These are phyloP conservation scores for Sceloporus undulatus DNA, from an alignment of 2,113 vertebrate species.

Conservation along the genomic window DNA sequence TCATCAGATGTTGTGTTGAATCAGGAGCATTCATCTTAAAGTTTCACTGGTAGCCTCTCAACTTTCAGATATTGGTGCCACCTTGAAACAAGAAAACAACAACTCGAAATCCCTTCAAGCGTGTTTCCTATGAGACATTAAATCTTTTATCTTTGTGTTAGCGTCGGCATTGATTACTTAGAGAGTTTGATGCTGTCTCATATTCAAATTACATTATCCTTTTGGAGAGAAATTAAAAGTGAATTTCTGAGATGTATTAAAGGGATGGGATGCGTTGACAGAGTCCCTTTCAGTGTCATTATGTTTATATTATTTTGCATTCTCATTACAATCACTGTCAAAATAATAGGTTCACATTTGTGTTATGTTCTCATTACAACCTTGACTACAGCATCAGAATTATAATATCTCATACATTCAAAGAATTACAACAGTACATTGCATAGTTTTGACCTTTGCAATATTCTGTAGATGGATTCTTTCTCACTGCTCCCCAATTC, in stretches of 20 bases:
- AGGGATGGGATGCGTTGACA: conserved; percentile 1
- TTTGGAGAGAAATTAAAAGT: conserved; percentile 39
- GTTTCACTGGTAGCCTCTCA: neutral
- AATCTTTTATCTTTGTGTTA: conserved; percentile 10
- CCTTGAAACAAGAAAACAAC: neutral
- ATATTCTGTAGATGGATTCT: conserved; percentile 61
- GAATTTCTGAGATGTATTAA: conserved; percentile 39
- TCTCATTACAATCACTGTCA: conserved; percentile 73
- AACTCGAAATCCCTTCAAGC: neutral
- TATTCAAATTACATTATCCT: conserved; percentile 30
- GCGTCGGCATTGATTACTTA: conserved; percentile 19
- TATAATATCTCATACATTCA: conserved; percentile 71
- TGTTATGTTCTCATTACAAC: conserved; percentile 69
- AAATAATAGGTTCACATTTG: conserved; percentile 72
- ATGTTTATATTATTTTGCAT: conserved; percentile 67
- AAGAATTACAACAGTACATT: conserved; percentile 60
- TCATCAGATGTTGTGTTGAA: neutral
- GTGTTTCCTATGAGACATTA: neutral
- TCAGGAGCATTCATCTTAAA: neutral
- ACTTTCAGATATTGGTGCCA: neutral
- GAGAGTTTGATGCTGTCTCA: conserved; percentile 29
- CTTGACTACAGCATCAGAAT: conserved; percentile 64
- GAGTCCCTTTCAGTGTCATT: conserved; percentile 55
- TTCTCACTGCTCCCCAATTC: conserved; percentile 40
- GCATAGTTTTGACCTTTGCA: conserved; percentile 76